Percentiles rank a stretch among this genome's conserved stretches.
phyloP scores from a whole-genome alignment of 2,113 vertebrate species.

The Prinia subflava region DNA sequence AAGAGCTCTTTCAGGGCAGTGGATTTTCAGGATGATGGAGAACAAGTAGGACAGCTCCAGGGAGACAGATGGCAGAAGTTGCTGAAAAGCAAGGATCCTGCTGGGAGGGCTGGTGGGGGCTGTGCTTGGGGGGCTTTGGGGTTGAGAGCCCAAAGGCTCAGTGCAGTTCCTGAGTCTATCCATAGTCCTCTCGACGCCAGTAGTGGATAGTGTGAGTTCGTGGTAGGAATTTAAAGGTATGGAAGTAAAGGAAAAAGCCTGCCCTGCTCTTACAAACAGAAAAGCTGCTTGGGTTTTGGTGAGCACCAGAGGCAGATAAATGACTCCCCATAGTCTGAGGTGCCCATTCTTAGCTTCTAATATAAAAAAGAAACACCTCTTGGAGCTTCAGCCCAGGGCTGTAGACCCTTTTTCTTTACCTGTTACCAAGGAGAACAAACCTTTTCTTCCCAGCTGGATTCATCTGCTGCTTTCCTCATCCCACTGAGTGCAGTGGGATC shows the following conservation, averaged over 20 bases:
- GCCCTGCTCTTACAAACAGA: neutral
- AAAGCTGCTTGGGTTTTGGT: neutral
- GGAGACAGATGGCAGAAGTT: neutral
- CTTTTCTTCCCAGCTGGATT: neutral
- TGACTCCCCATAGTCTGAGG: neutral
- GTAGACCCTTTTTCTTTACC: neutral
- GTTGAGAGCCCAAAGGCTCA: neutral
- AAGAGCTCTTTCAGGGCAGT: neutral
- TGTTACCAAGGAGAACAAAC: neutral
- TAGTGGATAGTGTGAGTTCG: neutral
- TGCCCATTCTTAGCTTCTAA: neutral
- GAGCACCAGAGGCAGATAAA: neutral
- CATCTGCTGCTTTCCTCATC: neutral
- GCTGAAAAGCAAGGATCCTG: neutral
- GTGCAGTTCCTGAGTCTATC: neutral
- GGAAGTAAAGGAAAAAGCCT: neutral
- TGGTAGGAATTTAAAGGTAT: neutral
- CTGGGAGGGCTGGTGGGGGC: neutral
- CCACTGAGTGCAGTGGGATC: neutral
- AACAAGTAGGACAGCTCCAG: neutral
- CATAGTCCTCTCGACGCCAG: neutral
- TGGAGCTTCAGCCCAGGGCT: neutral
- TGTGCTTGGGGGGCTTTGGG: rapidly evolving
- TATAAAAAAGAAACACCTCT: neutral
- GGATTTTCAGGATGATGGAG: neutral